These are phyloP conservation scores for Trichopria drosophilae DNA, from an alignment of 2,888 invertebrate genomes.

Conservation along the genomic window DNA sequence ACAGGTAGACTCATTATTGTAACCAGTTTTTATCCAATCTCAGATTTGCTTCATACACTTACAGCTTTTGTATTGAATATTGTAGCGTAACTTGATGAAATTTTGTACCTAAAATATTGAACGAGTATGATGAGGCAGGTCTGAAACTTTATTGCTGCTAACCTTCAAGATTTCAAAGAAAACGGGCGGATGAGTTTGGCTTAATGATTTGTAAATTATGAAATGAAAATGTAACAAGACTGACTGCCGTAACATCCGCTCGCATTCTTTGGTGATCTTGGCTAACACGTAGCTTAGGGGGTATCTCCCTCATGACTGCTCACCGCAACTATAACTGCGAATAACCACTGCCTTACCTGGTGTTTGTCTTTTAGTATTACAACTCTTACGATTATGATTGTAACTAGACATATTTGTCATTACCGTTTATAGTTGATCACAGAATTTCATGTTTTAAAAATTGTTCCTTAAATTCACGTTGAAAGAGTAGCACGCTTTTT, in stretches of 20 bases:
- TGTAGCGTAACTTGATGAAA: conserved; percentile 6
- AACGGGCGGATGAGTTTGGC: conserved; percentile 33
- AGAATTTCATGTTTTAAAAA: neutral
- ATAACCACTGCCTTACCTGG: conserved; percentile 60
- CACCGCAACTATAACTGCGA: conserved; percentile 60
- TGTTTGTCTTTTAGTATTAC: conserved; percentile 57
- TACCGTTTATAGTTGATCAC: conserved; percentile 29
- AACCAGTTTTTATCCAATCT: conserved; percentile 58
- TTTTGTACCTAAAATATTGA: too few relatives aligned
- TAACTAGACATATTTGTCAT: conserved; percentile 40
- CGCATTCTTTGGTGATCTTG: conserved; percentile 49
- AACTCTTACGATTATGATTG: conserved; percentile 42
- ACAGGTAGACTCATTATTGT: conserved; percentile 75
- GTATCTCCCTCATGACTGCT: conserved; percentile 58
- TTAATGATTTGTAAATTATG: conserved; percentile 11
- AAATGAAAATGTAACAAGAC: neutral
- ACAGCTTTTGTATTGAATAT: conserved; percentile 9
- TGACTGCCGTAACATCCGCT: conserved; percentile 15
- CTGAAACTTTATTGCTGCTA: conserved; percentile 57
- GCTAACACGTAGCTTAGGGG: conserved; percentile 60
- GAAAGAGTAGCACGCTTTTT: conserved; percentile 32
- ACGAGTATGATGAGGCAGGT: too few relatives aligned
- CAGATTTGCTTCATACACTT: conserved; percentile 49
- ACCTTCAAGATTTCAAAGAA: conserved; percentile 53
- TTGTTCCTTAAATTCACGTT: neutral